phyloP scores from a whole-genome alignment of 1,140 invertebrate genomes.

The Cylas formicarius region DNA sequence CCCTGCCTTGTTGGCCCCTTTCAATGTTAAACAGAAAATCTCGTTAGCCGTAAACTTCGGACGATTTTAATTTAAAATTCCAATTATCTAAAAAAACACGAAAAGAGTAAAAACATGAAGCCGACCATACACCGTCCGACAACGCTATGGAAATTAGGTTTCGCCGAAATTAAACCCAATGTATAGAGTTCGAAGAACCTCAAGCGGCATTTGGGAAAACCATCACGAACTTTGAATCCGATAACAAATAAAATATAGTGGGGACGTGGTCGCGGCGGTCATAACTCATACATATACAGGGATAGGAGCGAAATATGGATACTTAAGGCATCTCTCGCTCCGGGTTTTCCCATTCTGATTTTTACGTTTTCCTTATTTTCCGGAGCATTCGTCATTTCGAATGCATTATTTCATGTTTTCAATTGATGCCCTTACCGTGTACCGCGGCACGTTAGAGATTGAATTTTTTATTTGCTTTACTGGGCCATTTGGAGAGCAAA shows the following conservation, averaged over 20 bases:
- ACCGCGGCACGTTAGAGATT: constrained; percentile 4
- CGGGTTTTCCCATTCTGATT: constrained; percentile 38
- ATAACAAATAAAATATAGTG: constrained; percentile 45
- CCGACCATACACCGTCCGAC: too few relatives aligned
- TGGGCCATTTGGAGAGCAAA: constrained; percentile 5
- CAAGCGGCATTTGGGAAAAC: constrained; percentile 37
- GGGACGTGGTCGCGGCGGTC: constrained; percentile 38
- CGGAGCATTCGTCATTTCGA: constrained; percentile 20
- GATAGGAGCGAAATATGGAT: constrained; percentile 39
- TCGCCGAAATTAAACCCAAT: too few relatives aligned
- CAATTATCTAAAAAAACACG: too few relatives aligned
- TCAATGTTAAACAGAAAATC: too few relatives aligned
- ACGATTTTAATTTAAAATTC: too few relatives aligned
- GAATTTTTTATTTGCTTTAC: constrained; percentile 9
- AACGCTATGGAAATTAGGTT: too few relatives aligned
- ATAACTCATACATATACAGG: constrained; percentile 42
- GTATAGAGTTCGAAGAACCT: too few relatives aligned
- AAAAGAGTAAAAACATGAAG: too few relatives aligned
- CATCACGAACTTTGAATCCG: constrained; percentile 40
- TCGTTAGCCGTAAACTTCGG: too few relatives aligned
- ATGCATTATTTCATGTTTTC: constrained; percentile 24
- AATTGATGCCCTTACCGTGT: constrained; percentile 14
- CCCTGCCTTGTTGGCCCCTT: too few relatives aligned
- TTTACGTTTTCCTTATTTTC: constrained; percentile 31
- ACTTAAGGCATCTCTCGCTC: constrained; percentile 37